phyloP scores from a whole-genome alignment of 2,888 invertebrate species.

The Chloroclysta siterata region DNA sequence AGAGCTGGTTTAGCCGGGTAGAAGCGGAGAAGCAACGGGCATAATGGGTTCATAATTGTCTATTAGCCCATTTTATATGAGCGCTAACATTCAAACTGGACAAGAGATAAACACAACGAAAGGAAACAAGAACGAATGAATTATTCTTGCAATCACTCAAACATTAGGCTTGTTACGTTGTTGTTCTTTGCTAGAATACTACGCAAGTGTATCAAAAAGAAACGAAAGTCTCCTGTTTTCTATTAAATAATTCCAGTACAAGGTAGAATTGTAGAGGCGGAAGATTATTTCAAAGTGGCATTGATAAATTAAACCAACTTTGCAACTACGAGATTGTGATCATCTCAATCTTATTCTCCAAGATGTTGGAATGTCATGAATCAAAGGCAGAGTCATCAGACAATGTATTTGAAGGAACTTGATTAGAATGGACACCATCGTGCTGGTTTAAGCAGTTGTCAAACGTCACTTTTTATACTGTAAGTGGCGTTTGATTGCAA shows the following conservation, averaged over 20 bases:
- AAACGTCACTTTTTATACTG: too few species aligned
- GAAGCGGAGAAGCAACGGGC: too few species aligned
- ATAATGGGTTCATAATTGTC: too few species aligned
- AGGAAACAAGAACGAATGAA: too few species aligned
- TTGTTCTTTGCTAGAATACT: not conserved
- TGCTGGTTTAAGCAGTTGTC: not conserved
- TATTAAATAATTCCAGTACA: conserved; percentile 22
- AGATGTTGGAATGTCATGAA: conserved; percentile 28
- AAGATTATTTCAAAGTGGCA: conserved; percentile 35
- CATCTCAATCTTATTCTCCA: conserved; percentile 31
- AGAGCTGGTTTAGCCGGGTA: too few species aligned
- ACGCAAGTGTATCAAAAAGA: conserved; percentile 7
- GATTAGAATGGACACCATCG: not conserved
- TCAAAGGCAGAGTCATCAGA: conserved; percentile 13
- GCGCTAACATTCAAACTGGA: not conserved
- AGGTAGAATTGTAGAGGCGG: conserved; percentile 26
- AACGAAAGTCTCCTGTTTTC: conserved; percentile 6
- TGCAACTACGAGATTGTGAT: conserved; percentile 29
- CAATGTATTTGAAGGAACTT: not conserved
- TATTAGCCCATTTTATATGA: too few species aligned
- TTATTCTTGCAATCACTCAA: too few species aligned
- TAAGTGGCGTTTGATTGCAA: too few species aligned
- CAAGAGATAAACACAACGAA: not conserved
- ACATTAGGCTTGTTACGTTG: too few species aligned
- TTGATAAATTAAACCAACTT: conserved; percentile 36